Percentiles rank a stretch among this genome's conserved stretches.
These are phyloP conservation scores for Callosobruchus maculatus DNA, from an alignment of 2,888 invertebrate species.

Conservation along the genomic window DNA sequence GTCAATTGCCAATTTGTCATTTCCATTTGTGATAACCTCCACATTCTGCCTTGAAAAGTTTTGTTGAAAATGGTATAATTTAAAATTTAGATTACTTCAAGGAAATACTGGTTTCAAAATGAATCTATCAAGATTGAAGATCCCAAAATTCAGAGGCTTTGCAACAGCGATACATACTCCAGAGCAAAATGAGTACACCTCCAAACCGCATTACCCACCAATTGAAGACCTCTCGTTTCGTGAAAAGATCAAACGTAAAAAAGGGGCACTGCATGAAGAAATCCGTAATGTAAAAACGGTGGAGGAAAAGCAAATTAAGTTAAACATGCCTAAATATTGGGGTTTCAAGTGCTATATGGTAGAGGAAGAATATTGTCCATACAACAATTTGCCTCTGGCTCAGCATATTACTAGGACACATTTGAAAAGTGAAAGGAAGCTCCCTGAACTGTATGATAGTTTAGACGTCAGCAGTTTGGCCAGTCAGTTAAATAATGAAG, in stretches of 20 bases:
- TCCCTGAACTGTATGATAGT: conserved; percentile 59
- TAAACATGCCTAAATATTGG: conserved; percentile 80
- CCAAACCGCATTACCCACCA: conserved; percentile 56
- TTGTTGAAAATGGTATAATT: no score
- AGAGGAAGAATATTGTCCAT: conserved; percentile 60
- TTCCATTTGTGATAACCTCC: no score
- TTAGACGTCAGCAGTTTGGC: conserved; percentile 47
- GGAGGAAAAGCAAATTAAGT: conserved; percentile 79
- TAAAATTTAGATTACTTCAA: no score
- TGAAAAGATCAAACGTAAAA: conserved; percentile 51
- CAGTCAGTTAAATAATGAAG: conserved; percentile 53
- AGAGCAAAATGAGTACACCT: conserved; percentile 42
- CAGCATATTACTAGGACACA: conserved; percentile 79
- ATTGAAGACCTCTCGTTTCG: conserved; percentile 59
- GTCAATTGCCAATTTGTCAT: no score
- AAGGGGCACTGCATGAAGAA: conserved; percentile 52
- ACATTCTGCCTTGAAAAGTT: no score
- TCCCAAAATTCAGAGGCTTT: conserved; percentile 5
- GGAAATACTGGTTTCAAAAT: conserved; percentile 8
- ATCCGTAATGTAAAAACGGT: conserved; percentile 66
- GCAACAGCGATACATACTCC: conserved; percentile 7
- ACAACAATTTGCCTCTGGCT: conserved; percentile 65
- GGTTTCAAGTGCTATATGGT: conserved; percentile 67
- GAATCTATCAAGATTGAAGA: conserved; percentile 14
- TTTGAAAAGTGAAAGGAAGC: conserved; percentile 55